Base-by-base conservation (phyloP, 2,113 vertebrate genomes). In the Anguilla japonica region DNA sequence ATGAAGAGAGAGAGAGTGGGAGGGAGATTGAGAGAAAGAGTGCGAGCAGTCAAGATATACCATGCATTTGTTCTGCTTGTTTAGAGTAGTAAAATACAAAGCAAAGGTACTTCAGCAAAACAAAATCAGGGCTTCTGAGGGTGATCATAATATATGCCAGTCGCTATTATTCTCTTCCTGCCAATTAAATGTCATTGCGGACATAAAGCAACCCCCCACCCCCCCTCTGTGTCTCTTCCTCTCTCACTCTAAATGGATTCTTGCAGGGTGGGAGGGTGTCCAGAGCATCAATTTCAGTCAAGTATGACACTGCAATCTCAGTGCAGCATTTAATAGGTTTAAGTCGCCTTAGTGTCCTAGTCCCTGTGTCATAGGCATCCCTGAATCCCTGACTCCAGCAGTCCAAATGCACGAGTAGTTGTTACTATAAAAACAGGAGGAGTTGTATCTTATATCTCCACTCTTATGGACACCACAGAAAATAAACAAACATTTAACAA, bases 251-350 rank as follows among this genome's bases (percentile, higher is more conserved):
- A 87, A 87, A 89, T 89, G 87, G 87, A 89, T 86, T 89, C 91
- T 87, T 85, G 87, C 8, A 2, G 89, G 88, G 87, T 89, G 89
- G 60, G 46, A 92, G 91, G 89, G 89, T 89, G 92, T 94, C 87
- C 89, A 88, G 87, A 91, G 92, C 94, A 94, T 95, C 92, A 89
- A 86, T 93, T 94, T 93, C 92, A 91, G 92, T 92, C 93, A 94
- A 91, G 91, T 89, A 93, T 95, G 94, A 96, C 95, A 94, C 94
- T 95, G 94, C 94, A 94, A 94, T 95, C 93, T 95, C 89, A 57
- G 91, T 91, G 92, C 92, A 93, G 89, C 90, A 78, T 91, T 93
- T 92, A 89, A 93, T 94, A 90, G 91, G 87, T 89, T 89, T 86
- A 50, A 84, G 87, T 82, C 89, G 84, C 86, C 63, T 83, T 87